A percentile compares a stretch with the other conserved stretches of the same genome.
Conservation (phyloP, 2,888 invertebrate species). For the Nycteola revayana region DNA sequence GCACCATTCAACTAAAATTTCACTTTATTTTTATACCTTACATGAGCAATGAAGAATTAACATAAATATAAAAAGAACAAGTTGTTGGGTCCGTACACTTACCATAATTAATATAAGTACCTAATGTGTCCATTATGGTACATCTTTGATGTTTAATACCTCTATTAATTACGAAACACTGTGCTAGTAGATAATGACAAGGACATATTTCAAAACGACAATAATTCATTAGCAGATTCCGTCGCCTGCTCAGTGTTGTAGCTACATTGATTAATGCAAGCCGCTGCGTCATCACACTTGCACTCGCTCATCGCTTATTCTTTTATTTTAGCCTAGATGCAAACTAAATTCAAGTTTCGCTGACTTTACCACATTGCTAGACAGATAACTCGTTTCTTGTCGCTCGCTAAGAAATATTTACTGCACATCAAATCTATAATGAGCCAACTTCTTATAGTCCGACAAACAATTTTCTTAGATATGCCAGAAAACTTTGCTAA, state of each 20-base stretch:
- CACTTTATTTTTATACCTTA: too few species aligned
- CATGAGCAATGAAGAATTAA: too few species aligned
- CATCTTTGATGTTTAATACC: slow-evolving; percentile 16
- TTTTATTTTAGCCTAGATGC: slow-evolving; percentile 62
- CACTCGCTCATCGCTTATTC: slow-evolving; percentile 46
- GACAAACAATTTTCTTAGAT: slow-evolving; percentile 11
- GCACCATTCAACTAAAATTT: too few species aligned
- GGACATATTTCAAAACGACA: slow-evolving; percentile 19
- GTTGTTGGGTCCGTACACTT: too few species aligned
- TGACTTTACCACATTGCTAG: slow-evolving; percentile 59
- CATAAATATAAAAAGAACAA: too few species aligned
- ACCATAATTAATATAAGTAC: too few species aligned
- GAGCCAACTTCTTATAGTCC: slow-evolving; percentile 25
- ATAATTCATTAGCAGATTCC: slow-evolving; percentile 35
- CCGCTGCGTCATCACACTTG: slow-evolving; percentile 41
- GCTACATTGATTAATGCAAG: slow-evolving; percentile 42
- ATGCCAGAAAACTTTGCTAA: slow-evolving; percentile 38
- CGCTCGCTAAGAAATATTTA: slow-evolving; percentile 33
- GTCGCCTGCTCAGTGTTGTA: slow-evolving; percentile 19
- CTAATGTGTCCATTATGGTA: slow-evolving; percentile 11
- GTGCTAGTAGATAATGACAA: slow-evolving; percentile 9
- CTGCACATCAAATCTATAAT: slow-evolving; percentile 27
- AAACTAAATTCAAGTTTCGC: slow-evolving; percentile 73
- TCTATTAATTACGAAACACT: slow-evolving; percentile 9
- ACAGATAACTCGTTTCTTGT: slow-evolving; percentile 58